These are phyloP conservation scores for Gallirallus australis DNA, from an alignment of 2,797 vertebrate genomes.

Conservation along the genomic window DNA sequence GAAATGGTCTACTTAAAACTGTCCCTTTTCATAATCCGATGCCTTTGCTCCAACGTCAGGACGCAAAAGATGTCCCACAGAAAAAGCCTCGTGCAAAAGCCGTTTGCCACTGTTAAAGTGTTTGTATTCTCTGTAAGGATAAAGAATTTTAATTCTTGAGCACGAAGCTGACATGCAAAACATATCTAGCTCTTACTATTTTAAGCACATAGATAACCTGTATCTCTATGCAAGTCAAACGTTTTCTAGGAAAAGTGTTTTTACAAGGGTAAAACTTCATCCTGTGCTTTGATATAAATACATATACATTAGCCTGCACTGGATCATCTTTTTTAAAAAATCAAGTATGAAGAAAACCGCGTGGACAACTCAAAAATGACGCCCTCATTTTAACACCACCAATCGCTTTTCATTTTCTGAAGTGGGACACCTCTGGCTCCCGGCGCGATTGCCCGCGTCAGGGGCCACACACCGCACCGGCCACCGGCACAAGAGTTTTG, in stretches of 20 bases:
- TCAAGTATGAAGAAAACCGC: neutral
- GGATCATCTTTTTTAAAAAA: neutral
- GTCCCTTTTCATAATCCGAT: neutral
- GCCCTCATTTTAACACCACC: neutral
- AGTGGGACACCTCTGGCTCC: neutral
- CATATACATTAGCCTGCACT: neutral
- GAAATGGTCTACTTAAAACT: neutral
- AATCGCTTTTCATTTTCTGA: neutral
- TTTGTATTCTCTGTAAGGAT: neutral
- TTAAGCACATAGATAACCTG: neutral
- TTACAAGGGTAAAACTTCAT: neutral
- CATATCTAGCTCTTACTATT: neutral
- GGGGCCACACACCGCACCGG: neutral
- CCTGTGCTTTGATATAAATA: no score
- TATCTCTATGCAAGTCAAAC: neutral
- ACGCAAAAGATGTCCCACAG: neutral
- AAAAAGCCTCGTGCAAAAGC: neutral
- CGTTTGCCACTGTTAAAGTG: neutral
- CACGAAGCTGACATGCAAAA: neutral
- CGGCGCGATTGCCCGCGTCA: neutral
- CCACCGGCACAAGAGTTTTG: neutral
- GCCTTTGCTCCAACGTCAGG: neutral
- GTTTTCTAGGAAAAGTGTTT: neutral
- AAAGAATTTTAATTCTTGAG: neutral
- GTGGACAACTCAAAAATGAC: neutral